Percentiles rank a stretch among this genome's conserved stretches.
Evolutionary conservation across 2,797 vertebrate species (phyloP).

Genomic region (Epinephelus coioides): DNA sequence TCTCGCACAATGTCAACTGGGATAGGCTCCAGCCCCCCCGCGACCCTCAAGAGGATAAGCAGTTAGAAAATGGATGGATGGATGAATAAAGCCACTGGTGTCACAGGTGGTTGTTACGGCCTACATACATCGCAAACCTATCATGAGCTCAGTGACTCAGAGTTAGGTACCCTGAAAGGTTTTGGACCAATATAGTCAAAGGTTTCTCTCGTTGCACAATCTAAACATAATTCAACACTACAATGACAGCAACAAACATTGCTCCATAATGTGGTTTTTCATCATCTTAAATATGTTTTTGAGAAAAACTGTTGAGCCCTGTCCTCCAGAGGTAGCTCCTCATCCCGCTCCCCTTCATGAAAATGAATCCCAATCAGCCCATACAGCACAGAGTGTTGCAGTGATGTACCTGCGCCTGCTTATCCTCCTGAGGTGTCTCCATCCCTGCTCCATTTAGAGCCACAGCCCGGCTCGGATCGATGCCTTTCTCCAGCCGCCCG

Average conservation of each 20-base stretch:
- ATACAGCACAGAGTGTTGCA: conserved; percentile 33
- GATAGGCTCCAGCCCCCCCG: no score
- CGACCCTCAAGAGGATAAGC: no score
- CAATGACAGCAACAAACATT: not conserved
- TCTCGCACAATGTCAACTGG: no score
- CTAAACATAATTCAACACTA: not conserved
- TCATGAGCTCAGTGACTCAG: not conserved
- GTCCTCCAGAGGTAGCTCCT: conserved; percentile 2
- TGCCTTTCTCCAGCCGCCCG: conserved; percentile 73
- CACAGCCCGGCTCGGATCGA: conserved; percentile 73
- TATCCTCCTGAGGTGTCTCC: conserved; percentile 68
- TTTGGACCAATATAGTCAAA: not conserved
- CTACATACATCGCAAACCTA: not conserved
- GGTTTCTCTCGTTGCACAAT: not conserved
- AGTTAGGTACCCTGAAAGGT: not conserved
- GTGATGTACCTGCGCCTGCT: conserved; percentile 56
- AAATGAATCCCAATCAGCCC: conserved; percentile 15
- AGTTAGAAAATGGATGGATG: no score
- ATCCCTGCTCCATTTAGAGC: conserved; percentile 77
- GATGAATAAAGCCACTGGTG: no score
- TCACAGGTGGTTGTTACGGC: not conserved
- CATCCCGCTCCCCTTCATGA: not conserved
- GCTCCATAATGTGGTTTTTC: not conserved
- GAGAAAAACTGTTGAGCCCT: not conserved
- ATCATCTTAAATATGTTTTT: not conserved